phyloP scores from a whole-genome alignment of 2,113 vertebrate species.

The Nothocercus julius region DNA sequence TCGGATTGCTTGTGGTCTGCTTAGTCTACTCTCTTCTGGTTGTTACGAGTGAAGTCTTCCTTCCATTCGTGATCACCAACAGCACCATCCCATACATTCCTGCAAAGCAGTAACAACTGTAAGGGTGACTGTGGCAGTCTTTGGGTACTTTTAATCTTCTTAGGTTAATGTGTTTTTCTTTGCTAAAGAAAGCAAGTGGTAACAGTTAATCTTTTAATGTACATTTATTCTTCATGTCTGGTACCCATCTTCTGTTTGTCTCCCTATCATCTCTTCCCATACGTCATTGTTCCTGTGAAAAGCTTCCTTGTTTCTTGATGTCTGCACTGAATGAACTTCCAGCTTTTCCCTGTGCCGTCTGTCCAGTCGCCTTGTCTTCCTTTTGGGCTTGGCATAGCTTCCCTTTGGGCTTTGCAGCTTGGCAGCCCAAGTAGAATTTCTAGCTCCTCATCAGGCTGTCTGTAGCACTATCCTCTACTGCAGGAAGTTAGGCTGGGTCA shows the following conservation, averaged over 20 bases:
- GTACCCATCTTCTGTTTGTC: not conserved
- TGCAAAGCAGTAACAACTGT: conserved; percentile 3
- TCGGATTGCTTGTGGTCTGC: not conserved
- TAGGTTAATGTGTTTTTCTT: conserved; percentile 9
- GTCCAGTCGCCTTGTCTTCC: not conserved
- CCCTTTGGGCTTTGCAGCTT: not conserved
- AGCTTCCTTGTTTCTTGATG: not conserved
- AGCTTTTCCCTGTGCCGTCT: not conserved
- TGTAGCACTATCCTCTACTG: not conserved
- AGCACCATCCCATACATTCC: not conserved
- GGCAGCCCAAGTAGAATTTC: not conserved
- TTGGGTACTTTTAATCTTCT: conserved; percentile 46
- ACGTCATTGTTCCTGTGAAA: not conserved
- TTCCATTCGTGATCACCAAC: not conserved
- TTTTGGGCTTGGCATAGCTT: not conserved
- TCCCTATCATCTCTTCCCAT: not conserved
- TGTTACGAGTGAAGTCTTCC: not conserved
- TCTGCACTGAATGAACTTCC: not conserved
- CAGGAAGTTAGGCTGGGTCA: not conserved
- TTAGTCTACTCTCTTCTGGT: not conserved
- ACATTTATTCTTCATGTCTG: not conserved
- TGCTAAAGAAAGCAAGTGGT: not conserved
- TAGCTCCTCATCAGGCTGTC: not conserved
- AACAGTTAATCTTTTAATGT: conserved; percentile 30
- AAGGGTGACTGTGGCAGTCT: conserved; percentile 6